phyloP scores from a whole-genome alignment of 2,888 invertebrate genomes.

The Lamellibrachia satsuma region DNA sequence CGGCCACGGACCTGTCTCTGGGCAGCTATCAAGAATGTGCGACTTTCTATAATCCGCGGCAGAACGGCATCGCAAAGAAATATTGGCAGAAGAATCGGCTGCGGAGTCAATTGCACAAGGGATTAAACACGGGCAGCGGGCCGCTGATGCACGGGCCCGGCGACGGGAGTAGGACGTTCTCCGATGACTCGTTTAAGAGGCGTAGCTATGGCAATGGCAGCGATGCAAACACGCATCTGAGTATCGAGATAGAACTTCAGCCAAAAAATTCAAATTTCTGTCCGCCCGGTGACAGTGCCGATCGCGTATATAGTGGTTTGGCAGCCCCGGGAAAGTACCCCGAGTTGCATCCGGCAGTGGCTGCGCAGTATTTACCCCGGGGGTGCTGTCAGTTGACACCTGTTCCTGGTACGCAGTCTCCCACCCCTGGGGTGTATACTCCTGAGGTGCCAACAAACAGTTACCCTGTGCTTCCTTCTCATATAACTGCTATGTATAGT shows the following conservation, averaged over 20 bases:
- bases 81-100: constrained; percentile 80
- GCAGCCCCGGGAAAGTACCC: not conserved
- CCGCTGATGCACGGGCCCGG: constrained; percentile 46
- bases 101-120: constrained; percentile 46
- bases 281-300: not conserved
- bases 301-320: not conserved
- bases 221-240: constrained; percentile 52
- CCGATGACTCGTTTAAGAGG: constrained; percentile 19
- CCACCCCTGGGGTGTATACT: not conserved
- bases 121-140: constrained; percentile 55
- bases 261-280: constrained; percentile 1
- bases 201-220: constrained; percentile 45
- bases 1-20: constrained; percentile 28
- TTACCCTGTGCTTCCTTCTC: not conserved
- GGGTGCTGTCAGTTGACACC: not conserved
- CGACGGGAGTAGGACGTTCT: constrained; percentile 41
- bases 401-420: not conserved
- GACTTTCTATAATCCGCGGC: constrained; percentile 87
- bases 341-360: not conserved
- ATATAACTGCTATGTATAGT: not conserved
- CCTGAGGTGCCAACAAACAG: constrained; percentile 6
- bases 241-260: constrained; percentile 57
- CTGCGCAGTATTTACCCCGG: not conserved
- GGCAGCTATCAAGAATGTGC: constrained; percentile 34
- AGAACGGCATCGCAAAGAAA: constrained; percentile 90